Base-by-base conservation (phyloP, 2,888 invertebrate genomes). In the Ectropis crepuscularia region DNA sequence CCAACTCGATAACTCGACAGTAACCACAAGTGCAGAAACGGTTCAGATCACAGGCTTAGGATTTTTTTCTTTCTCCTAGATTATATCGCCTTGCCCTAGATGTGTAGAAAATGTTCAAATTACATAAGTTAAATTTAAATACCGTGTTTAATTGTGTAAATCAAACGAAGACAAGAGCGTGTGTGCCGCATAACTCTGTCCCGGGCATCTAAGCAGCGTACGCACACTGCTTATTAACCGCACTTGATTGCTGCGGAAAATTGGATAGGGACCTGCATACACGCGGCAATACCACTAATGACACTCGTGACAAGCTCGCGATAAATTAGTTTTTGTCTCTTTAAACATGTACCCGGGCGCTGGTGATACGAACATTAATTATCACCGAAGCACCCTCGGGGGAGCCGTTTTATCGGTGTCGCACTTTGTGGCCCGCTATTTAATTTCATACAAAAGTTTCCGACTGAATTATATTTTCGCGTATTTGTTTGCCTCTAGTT, bases 191-290 rank as follows among this genome's bases (percentile, higher is more conserved):
- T 60, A 42, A 59, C 59, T 58, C 53, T 55, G 61, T 64, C 64
- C 69, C 67, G 69, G 74, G 77, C 79, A 74, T 77, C 74, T 76
- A 80, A 78, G 78, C 78, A 79, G 80, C 77, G 74, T 80, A 77
- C 74, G 74, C 75, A 74, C 76, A 75, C 76, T 77, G 77, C 82
- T 83, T 85, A 87, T 85, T 87, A 88, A 82, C 83, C 76, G 77
- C 82, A 80, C 81, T 82, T 86, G 85, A 88, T 87, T 86, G 82
- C 81, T 76, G 78, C 75, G 73, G 81, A 79, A 83, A 86, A 86
- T 87, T 86, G 86, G 82, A 83, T 79, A 78, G 82, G 83, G 82
- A 83, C 79, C 76, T 79, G 77, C 79, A 80, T 81, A 79, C 76
- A 75, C 75, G 78, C 61, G 62, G 72, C 76, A 71, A 72, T 65